Base-by-base conservation (phyloP, 2,797 vertebrate genomes). In the Telmatherina bonti region DNA sequence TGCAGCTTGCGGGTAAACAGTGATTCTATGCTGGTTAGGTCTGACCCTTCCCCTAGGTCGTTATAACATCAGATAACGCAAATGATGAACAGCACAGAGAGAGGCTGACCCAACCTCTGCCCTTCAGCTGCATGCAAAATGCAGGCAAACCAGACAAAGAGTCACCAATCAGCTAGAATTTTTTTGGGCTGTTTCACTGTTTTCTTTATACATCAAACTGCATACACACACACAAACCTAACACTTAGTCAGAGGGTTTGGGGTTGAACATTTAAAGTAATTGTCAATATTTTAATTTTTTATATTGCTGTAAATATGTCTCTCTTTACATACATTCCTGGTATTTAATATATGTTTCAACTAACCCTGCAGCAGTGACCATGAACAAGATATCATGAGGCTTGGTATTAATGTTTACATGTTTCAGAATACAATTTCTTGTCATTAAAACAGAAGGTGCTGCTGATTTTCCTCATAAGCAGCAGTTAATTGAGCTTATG, bases 31-130 rank as follows among this genome's bases (percentile, higher is more conserved):
- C 62, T 78, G 67, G 72, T 80, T 71, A 43, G 73, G 62, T 60
- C 63, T 29, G 1, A 62, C 60, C 64, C 61, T 71, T 82, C 83
- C 78, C 72, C 68, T 67, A 65, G 76, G 70, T 79, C 81, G 79
- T 80, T 72, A 81, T 59, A 78, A 57, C 74, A 65, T 85, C 71
- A 85, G 79, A 91, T 85, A 86, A 83, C 72, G 70, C 24, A 73
- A 70, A 66, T 76, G 64, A 82, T 79, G 61, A 83, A 70, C 77
- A 74, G 77, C n/a, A 31, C 54, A 54, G 72, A 70, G 2, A 60
- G 62, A 66, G 41, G 53, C 5, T 38, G 71, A 62, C 20, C 65
- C 38, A 7, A 13, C 12, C 3, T 3, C 26, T 41, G n/a, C 62
- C 74, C 62, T 78, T 7, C 31, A 29, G 67, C 10, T 60, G 20